Conservation (phyloP, 2,888 invertebrate species). For the Drosophila histrio region DNA sequence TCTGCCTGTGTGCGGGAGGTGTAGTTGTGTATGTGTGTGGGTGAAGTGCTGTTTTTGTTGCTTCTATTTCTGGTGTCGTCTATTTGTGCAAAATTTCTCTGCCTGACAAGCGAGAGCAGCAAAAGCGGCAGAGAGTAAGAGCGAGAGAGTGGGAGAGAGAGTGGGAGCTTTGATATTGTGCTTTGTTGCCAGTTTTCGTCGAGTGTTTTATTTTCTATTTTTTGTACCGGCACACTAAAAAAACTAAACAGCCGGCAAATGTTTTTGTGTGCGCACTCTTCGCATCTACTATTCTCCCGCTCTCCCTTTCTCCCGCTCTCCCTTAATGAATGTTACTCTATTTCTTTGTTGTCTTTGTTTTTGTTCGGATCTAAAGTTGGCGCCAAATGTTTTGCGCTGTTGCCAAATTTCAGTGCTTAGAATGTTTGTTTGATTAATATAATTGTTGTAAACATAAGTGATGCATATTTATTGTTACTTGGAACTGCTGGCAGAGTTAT, state of each 20-base stretch:
- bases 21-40: conserved; percentile 31
- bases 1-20: conserved; percentile 3
- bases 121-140: conserved; percentile 12
- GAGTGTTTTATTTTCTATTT: conserved; percentile 61
- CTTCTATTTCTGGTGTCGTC: conserved; percentile 61
- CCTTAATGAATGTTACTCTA: conserved; percentile 2
- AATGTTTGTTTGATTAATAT: not conserved
- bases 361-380: conserved; percentile 62
- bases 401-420: conserved; percentile 64
- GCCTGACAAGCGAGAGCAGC: conserved; percentile 37
- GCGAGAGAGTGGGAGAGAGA: conserved; percentile 18
- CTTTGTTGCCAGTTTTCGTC: conserved; percentile 58
- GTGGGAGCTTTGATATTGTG: conserved; percentile 41
- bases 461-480: conserved; percentile 28
- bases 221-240: conserved; percentile 71
- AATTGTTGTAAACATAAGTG: not conserved
- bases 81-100: conserved; percentile 62
- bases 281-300: conserved; percentile 15
- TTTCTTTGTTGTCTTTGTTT: conserved; percentile 20
- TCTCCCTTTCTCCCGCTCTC: too few species aligned
- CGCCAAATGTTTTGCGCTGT: conserved; percentile 66
- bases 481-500: not conserved
- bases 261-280: conserved; percentile 47
- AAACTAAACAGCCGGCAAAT: conserved; percentile 76
- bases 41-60: conserved; percentile 60